Percentiles rank a stretch among this genome's conserved stretches.
These are phyloP conservation scores for Plutella xylostella DNA, from an alignment of 2,888 invertebrate species.

Conservation along the genomic window DNA sequence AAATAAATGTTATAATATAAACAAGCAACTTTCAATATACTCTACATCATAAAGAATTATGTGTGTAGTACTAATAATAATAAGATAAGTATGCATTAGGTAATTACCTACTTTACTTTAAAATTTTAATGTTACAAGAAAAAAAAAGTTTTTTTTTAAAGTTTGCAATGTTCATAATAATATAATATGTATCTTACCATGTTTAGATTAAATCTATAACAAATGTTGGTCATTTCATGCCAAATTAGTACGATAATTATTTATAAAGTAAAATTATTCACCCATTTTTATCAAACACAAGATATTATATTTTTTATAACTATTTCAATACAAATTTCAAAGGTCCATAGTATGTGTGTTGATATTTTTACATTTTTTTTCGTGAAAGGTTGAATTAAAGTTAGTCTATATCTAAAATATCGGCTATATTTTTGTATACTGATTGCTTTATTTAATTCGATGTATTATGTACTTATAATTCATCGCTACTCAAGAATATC, in stretches of 20 bases:
- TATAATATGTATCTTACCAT: not conserved
- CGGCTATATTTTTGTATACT: too few species aligned
- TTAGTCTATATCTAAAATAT: too few species aligned
- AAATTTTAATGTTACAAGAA: not conserved
- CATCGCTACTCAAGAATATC: too few species aligned
- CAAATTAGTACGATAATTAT: not conserved
- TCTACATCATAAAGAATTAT: too few species aligned
- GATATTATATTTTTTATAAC: not conserved
- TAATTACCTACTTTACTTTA: not conserved
- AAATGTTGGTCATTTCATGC: not conserved
- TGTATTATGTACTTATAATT: too few species aligned
- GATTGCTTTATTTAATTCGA: too few species aligned
- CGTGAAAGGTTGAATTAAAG: not conserved
- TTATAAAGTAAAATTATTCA: not conserved
- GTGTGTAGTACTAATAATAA: too few species aligned
- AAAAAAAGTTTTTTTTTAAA: not conserved
- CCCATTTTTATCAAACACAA: not conserved
- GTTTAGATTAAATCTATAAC: not conserved
- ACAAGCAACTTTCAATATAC: too few species aligned
- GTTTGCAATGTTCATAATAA: not conserved
- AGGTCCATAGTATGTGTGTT: not conserved
- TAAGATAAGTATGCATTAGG: too few species aligned
- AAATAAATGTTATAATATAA: not conserved
- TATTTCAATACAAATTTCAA: not conserved
- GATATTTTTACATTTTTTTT: not conserved